These are phyloP conservation scores for Neomorphus geoffroyi DNA, from an alignment of 2,797 vertebrate species.

Conservation along the genomic window DNA sequence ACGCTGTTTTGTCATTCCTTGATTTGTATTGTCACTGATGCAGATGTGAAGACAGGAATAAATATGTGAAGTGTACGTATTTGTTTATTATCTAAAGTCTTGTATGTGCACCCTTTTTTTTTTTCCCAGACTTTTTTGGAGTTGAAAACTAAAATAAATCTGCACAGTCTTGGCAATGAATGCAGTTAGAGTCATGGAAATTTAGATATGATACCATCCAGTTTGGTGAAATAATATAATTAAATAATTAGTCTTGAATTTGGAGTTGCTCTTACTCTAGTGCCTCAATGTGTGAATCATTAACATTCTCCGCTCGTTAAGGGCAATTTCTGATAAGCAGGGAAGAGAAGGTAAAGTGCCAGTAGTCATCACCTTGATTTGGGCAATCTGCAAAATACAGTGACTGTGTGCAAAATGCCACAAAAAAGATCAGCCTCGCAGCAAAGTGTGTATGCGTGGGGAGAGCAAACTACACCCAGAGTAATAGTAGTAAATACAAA, in stretches of 20 bases:
- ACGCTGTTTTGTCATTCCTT: neutral
- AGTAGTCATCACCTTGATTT: neutral
- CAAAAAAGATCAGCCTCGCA: neutral
- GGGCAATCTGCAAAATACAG: neutral
- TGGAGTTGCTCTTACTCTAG: neutral
- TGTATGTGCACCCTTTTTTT: neutral
- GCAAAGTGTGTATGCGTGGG: neutral
- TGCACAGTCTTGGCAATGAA: neutral
- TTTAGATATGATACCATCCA: fast-evolving
- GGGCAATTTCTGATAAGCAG: neutral
- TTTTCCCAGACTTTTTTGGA: neutral
- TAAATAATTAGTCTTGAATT: neutral
- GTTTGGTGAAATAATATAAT: neutral
- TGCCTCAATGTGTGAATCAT: neutral
- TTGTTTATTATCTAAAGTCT: neutral
- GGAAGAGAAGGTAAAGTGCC: neutral
- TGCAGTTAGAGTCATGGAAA: neutral
- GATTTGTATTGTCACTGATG: neutral
- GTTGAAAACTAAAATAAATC: neutral
- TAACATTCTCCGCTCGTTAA: neutral
- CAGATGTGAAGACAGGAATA: neutral
- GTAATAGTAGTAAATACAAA: neutral
- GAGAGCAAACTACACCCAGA: neutral
- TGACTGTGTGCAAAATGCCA: neutral
- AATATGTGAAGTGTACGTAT: neutral